Evolutionary conservation across 1,140 invertebrate genomes (phyloP).

Genomic region (Hylaeus volcanicus): DNA sequence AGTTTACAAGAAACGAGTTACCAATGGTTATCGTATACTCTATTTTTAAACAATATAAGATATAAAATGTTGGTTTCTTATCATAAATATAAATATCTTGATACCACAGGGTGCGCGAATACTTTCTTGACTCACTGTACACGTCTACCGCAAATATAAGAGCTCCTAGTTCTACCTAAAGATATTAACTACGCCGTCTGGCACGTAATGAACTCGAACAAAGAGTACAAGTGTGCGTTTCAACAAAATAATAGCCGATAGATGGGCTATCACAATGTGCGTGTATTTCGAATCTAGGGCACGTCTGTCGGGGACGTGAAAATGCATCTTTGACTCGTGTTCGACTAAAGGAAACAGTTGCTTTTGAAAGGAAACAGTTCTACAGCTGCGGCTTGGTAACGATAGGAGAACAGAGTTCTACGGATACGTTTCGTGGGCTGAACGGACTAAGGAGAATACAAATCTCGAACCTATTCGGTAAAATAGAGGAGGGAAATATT

Average conservation of each 20-base stretch:
- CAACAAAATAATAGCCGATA: background rate
- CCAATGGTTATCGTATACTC: too few species aligned
- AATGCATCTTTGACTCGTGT: background rate
- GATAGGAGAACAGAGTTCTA: background rate
- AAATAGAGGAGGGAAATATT: background rate
- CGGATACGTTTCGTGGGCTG: background rate
- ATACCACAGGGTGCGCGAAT: too few species aligned
- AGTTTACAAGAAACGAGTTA: too few species aligned
- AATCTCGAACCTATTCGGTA: background rate
- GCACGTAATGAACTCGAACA: slow-evolving; percentile 2
- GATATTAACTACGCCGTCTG: slow-evolving; percentile 3
- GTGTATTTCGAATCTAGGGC: background rate
- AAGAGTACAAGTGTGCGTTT: background rate
- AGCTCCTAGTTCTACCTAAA: background rate
- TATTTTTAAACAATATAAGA: too few species aligned
- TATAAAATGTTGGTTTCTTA: too few species aligned
- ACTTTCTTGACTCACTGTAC: background rate
- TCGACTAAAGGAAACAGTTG: background rate
- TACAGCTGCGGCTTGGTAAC: too few species aligned
- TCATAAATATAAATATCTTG: too few species aligned
- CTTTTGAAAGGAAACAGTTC: background rate
- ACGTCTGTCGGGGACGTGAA: background rate
- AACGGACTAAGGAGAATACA: background rate
- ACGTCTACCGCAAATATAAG: background rate
- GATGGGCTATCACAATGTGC: too few species aligned